These are phyloP conservation scores for Eudemis profundana DNA, from an alignment of 2,888 invertebrate genomes.

Conservation along the genomic window DNA sequence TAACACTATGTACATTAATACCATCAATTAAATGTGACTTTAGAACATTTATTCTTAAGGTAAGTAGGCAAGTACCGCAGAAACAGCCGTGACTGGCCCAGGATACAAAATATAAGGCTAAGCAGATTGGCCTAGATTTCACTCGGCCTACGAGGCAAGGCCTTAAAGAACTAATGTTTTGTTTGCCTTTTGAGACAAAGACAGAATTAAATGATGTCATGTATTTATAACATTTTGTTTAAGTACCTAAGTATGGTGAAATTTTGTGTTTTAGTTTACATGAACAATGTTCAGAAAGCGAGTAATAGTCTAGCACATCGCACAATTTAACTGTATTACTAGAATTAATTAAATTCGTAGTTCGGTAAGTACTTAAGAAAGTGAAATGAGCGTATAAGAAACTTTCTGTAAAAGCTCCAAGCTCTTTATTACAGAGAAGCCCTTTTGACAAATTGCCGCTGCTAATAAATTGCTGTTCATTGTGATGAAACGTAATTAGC, in stretches of 20 bases:
- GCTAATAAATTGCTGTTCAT: too few species aligned
- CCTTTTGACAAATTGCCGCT: too few species aligned
- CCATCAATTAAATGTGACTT: background rate
- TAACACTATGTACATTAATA: too few species aligned
- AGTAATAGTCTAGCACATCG: too few species aligned
- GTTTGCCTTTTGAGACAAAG: slow-evolving; percentile 29
- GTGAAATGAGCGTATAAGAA: too few species aligned
- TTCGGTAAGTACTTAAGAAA: too few species aligned
- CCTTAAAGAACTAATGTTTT: slow-evolving; percentile 19
- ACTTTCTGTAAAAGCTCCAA: too few species aligned
- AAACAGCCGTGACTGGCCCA: slow-evolving; percentile 32
- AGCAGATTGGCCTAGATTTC: slow-evolving; percentile 44
- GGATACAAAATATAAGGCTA: slow-evolving; percentile 38
- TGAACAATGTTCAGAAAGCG: too few species aligned
- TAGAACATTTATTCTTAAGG: background rate
- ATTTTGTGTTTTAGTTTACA: background rate
- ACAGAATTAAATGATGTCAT: slow-evolving; percentile 23
- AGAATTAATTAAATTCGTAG: too few species aligned
- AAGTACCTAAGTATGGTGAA: background rate
- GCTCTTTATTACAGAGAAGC: too few species aligned
- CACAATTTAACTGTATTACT: too few species aligned
- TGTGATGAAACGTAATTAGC: too few species aligned
- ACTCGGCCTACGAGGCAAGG: slow-evolving; percentile 35
- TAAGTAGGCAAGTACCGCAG: background rate
- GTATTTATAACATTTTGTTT: background rate